phyloP scores from a whole-genome alignment of 2,113 vertebrate genomes.

The Podarcis raffonei region DNA sequence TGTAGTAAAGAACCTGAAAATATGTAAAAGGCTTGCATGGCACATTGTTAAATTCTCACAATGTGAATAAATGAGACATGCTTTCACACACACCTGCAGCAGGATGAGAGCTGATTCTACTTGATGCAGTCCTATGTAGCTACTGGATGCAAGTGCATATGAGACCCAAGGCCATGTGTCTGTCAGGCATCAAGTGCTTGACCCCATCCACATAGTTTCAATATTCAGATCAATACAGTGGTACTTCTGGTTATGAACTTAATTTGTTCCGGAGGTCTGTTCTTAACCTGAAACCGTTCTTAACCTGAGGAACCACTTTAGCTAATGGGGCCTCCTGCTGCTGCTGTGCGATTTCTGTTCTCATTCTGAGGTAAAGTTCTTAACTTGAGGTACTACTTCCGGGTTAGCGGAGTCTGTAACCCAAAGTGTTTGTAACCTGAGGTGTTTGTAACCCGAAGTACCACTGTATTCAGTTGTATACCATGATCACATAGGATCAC shows the following conservation, averaged over 20 bases:
- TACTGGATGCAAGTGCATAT: not conserved
- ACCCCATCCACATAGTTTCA: constrained; percentile 57
- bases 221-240: constrained; percentile 45
- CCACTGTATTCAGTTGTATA: not conserved
- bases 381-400: no score
- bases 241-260: no score
- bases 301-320: no score
- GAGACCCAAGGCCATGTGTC: not conserved
- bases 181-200: not conserved
- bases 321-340: no score
- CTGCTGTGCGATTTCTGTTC: no score
- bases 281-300: no score
- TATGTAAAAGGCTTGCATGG: not conserved
- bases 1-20: not conserved
- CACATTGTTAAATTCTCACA: not conserved
- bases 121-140: not conserved
- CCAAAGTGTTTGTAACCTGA: no score
- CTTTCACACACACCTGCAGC: not conserved
- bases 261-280: no score
- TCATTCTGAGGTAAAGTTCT: no score
- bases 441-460: no score
- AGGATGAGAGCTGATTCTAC: not conserved
- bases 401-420: no score
- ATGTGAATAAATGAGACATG: not conserved
- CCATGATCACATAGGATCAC: not conserved